Evolutionary conservation across 2,113 vertebrate species (phyloP), one percentile per base, ranked within the genome.

Genomic region (Chrysemys picta): DNA sequence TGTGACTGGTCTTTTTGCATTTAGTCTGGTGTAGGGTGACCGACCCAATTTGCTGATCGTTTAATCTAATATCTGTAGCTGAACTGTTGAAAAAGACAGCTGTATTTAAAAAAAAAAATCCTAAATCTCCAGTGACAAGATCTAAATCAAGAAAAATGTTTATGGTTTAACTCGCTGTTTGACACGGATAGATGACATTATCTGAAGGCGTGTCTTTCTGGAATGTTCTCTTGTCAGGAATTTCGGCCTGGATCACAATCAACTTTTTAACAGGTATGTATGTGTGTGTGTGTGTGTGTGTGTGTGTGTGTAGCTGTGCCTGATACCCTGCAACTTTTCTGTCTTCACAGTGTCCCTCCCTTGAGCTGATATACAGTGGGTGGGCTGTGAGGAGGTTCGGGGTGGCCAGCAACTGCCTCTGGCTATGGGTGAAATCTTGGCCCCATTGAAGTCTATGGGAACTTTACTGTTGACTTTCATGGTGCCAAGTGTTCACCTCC

Each of bases 231-330:
- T 96, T 92, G 35, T 59, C 97, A 99, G 99, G 99, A 42, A 98
- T 99, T 94, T 99, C 99, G 38, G 99, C 99, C 1, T 99, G 99
- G 99, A 99, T 99, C 97, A 99, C 99, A 1, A 93, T 99, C 94
- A 99, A 99, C 97, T 99, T 99, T 98, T 98, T 99, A 95, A 98
- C 98, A 96, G 99, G 99, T 99, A 97, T 8, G 94, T n/a, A n/a
- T n/a, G n/a, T n/a, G n/a, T n/a, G n/a, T n/a, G n/a, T n/a, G 42
- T 42, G 42, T 42, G 42, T 42, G 38, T 42, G 38, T 42, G 38
- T 42, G 38, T 96, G 35, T 27, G 49, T 59, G n/a, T 52, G 50
- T 90, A 69, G 27, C 22, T 83, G 11, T 2, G 27, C 50, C 27
- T 0, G 1, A 8, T 31, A 54, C 84, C 88, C 79, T 90, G 92